Evolutionary conservation across 2,797 vertebrate species (phyloP), one percentile per base, ranked within the genome.

Genomic region (Peromyscus eremicus): DNA sequence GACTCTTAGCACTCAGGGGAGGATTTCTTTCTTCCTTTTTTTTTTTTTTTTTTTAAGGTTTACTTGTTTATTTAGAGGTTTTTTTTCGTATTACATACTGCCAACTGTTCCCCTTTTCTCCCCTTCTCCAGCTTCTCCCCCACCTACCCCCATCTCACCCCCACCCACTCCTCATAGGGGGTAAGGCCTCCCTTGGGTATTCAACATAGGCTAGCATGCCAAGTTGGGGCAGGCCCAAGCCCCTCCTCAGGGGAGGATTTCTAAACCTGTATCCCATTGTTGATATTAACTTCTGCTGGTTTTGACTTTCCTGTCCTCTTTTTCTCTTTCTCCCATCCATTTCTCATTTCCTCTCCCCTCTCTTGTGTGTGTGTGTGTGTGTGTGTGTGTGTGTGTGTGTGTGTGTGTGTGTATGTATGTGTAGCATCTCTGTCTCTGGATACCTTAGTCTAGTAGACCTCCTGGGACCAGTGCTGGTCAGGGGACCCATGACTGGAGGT

Each of bases 311-410:
- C 23, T 57, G 6, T 49, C 7, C 2, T 6, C 10, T 17, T 2
- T 25, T 10, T 57, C 1, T 4, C 12, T 55, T 21, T 12, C 32
- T 80, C 17, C 4, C 0, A 49, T 12, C 0, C 14, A 8, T 11
- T 5, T 80, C 34, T 49, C 17, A 34, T 11, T 34, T 13, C 34
- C 32, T n/a, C 52, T 57, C 21, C 1, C 12, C 21, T 14, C 0
- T 10, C 8, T n/a, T n/a, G n/a, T n/a, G 7, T 37, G 6, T 40
- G 12, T 76, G 40, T 34, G 27, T 21, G 46, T 4, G 19, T 14
- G 8, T 34, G 16, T 34, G 3, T 76, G 40, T 55, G 6, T 46
- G 10, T 46, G 9, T 49, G 32, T 55, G 9, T 52, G 14, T 52
- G 23, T 81, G 10, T 81, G 6, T 82, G 34, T n/a, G 49, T 55